These are phyloP conservation scores for Eupithecia inturbata DNA, from an alignment of 2,888 invertebrate genomes.

Conservation along the genomic window DNA sequence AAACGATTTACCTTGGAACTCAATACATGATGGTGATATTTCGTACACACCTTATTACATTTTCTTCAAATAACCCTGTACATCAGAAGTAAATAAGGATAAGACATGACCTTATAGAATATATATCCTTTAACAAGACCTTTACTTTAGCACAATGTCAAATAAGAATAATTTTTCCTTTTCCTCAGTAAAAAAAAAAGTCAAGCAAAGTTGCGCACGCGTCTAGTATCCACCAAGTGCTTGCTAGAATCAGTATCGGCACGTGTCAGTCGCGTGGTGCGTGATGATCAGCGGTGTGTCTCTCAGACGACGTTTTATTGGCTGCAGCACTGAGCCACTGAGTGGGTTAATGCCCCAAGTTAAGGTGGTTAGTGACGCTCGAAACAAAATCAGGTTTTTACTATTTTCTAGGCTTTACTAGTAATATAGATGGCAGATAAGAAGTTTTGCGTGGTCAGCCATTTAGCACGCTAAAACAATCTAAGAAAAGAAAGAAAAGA, in stretches of 20 bases:
- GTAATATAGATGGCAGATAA: no score
- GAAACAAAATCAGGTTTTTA: no score
- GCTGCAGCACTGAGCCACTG: conserved; percentile 28
- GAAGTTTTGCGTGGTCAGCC: no score
- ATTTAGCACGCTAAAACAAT: no score
- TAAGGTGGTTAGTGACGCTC: no score
- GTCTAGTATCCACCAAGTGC: background rate
- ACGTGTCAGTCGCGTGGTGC: conserved; percentile 64
- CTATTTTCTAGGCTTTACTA: no score
- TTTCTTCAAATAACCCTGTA: background rate
- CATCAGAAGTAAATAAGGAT: background rate
- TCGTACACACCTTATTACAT: no score
- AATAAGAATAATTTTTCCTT: background rate
- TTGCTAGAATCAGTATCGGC: conserved; percentile 22
- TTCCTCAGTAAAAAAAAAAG: background rate
- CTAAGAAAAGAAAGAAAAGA: no score
- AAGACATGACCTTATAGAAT: background rate
- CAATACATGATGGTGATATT: no score
- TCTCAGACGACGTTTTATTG: conserved; percentile 48
- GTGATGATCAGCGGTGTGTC: conserved; percentile 63
- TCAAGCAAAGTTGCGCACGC: background rate
- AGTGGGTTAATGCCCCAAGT: background rate
- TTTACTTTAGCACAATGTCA: background rate
- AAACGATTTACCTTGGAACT: background rate
- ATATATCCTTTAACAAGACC: background rate